Evolutionary conservation across 2,113 vertebrate species (phyloP).

Genomic region (Tricholaema leucomelas): DNA sequence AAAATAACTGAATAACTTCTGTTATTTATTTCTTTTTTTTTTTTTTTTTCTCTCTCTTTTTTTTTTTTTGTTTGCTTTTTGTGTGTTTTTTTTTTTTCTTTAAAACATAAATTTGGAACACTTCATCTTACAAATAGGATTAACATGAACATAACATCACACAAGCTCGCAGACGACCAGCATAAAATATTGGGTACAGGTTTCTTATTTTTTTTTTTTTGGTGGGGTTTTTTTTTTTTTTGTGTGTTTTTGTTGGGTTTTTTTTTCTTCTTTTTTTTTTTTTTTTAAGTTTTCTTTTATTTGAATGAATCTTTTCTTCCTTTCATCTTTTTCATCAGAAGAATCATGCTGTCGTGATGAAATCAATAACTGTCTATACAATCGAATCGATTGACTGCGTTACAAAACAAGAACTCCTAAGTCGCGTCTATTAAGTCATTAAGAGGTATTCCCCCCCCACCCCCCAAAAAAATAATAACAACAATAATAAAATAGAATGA

Average conservation of each 20-base stretch:
- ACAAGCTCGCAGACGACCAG: constrained; percentile 98
- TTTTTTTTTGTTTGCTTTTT: too few relatives aligned
- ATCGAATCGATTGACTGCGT: constrained; percentile 91
- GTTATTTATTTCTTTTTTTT: constrained; percentile 82
- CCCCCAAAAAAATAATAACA: constrained; percentile 72
- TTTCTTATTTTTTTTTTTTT: neutral
- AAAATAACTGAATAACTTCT: constrained; percentile 91
- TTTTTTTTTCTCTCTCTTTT: too few relatives aligned
- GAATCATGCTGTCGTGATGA: constrained; percentile 99
- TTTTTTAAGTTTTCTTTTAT: too few relatives aligned
- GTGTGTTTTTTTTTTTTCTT: constrained; percentile 75
- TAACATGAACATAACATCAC: constrained; percentile 97
- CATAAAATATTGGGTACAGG: constrained; percentile 96
- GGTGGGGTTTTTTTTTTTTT: too few relatives aligned
- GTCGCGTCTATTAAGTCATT: constrained; percentile 91
- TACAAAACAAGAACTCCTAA: constrained; percentile 84
- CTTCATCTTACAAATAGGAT: constrained; percentile 92
- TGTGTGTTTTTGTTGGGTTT: too few relatives aligned
- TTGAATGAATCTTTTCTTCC: too few relatives aligned
- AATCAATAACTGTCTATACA: constrained; percentile 95
- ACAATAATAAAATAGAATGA: too few relatives aligned
- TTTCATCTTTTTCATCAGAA: constrained; percentile 84
- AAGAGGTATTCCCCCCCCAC: too few relatives aligned
- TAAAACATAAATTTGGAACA: constrained; percentile 91
- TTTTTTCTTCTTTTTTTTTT: too few relatives aligned